A percentile compares a stretch with the other conserved stretches of the same genome.
phyloP scores from a whole-genome alignment of 2,888 invertebrate species.

The Eurytoma californica region DNA sequence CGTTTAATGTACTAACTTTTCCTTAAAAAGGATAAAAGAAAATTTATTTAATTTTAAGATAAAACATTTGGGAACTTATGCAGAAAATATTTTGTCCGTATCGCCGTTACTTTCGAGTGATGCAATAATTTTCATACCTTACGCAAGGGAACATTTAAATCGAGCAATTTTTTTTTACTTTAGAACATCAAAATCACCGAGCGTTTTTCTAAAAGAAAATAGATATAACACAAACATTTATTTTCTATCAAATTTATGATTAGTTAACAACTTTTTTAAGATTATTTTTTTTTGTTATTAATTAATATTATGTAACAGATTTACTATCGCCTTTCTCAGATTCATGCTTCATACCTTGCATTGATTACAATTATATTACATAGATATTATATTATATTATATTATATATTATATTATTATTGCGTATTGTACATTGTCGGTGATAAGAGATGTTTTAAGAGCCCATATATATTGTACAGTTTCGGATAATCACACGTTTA shows the following conservation, averaged over 20 bases:
- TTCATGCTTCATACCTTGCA: constrained; percentile 60
- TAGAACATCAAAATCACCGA: constrained; percentile 3
- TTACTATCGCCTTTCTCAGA: constrained; percentile 47
- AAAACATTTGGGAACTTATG: background rate
- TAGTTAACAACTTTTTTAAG: constrained; percentile 20
- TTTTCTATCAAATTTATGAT: constrained; percentile 32
- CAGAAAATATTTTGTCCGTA: constrained; percentile 15
- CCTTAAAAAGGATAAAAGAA: background rate
- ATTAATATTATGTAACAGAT: constrained; percentile 40
- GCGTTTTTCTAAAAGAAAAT: background rate
- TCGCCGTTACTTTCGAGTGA: constrained; percentile 22
- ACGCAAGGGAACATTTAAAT: constrained; percentile 5
- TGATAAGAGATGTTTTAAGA: constrained; percentile 70
- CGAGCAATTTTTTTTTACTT: constrained; percentile 26
- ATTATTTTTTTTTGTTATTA: constrained; percentile 23
- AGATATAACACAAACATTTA: background rate
- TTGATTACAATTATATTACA: constrained; percentile 51
- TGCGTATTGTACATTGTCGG: constrained; percentile 67
- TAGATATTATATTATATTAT: constrained; percentile 45
- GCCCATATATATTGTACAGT: constrained; percentile 71
- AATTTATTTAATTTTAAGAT: background rate
- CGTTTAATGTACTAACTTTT: background rate
- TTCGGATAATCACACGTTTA: constrained; percentile 66
- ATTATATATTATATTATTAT: constrained; percentile 49
- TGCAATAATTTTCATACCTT: constrained; percentile 21